Percentiles rank a stretch among this genome's conserved stretches.
phyloP scores from a whole-genome alignment of 2,797 vertebrate genomes.

The Neosilurus hyrtlii region DNA sequence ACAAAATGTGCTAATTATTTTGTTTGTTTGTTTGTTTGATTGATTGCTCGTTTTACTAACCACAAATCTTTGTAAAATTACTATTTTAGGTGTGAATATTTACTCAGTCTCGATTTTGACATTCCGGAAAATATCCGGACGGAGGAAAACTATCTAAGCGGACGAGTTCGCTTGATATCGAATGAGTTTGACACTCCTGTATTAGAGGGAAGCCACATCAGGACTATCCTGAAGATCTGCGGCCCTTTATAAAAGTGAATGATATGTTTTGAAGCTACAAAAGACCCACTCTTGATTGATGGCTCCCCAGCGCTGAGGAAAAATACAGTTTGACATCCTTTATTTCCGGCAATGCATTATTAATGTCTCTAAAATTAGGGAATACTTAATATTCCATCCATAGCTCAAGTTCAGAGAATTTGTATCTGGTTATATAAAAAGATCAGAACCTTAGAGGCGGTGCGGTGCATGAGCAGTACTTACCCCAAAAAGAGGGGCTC shows the following conservation, averaged over 20 bases:
- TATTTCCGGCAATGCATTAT: neutral
- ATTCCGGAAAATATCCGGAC: neutral
- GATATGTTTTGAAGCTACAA: neutral
- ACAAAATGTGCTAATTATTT: neutral
- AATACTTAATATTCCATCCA: neutral
- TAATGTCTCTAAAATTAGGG: neutral
- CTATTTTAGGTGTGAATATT: neutral
- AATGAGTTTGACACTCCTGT: neutral
- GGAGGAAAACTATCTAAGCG: neutral
- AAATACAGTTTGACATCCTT: neutral
- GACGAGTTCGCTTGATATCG: neutral
- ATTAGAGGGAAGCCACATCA: too few relatives aligned
- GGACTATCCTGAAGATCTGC: neutral
- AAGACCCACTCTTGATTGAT: neutral
- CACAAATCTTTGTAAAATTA: neutral
- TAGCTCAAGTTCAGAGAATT: neutral
- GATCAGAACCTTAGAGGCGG: neutral
- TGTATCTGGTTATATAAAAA: slow-evolving; percentile 9
- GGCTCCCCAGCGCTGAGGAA: neutral
- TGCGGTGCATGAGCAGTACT: slow-evolving; percentile 32
- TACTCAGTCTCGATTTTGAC: neutral
- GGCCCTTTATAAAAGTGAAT: too few relatives aligned
- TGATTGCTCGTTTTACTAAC: neutral
- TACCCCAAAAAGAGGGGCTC: slow-evolving; percentile 50
- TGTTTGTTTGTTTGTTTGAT: too few relatives aligned